Percentiles rank a stretch among this genome's conserved stretches.
These are phyloP conservation scores for Salpingus planirostris DNA, from an alignment of 2,888 invertebrate genomes.

Conservation along the genomic window DNA sequence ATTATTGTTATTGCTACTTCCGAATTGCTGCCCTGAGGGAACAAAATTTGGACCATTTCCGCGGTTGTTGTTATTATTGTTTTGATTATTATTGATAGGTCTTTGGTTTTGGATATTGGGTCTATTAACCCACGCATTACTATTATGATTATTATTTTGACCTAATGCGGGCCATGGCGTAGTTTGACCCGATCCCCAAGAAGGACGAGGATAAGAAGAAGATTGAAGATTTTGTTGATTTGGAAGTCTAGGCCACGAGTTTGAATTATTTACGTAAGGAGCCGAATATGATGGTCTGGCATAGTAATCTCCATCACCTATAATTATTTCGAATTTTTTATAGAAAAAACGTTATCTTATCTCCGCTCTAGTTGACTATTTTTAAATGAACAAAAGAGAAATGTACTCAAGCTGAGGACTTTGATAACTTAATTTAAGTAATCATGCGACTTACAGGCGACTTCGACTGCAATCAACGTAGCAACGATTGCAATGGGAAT, in stretches of 20 bases:
- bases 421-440: too few species aligned
- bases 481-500: conserved; percentile 10
- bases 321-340: too few species aligned
- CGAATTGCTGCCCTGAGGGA: conserved; percentile 4
- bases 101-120: conserved; percentile 3
- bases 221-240: conserved; percentile 1
- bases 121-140: conserved; percentile 8
- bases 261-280: too few species aligned
- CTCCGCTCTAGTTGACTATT: too few species aligned
- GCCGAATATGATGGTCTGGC: too few species aligned
- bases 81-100: conserved; percentile 4
- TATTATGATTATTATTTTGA: conserved; percentile 5
- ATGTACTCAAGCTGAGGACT: too few species aligned
- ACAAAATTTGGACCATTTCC: too few species aligned
- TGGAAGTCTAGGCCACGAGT: not conserved
- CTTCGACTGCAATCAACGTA: conserved; percentile 16
- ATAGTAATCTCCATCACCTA: too few species aligned
- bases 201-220: not conserved
- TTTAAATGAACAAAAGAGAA: too few species aligned
- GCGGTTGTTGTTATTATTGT: too few species aligned
- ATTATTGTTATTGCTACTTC: not conserved
- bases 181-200: conserved; percentile 5
- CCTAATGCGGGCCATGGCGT: conserved; percentile 30
- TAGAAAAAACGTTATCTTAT: too few species aligned
- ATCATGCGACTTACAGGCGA: conserved; percentile 26